These are phyloP conservation scores for Coregonus sp. DNA, from an alignment of 2,797 vertebrate genomes.

Conservation along the genomic window DNA sequence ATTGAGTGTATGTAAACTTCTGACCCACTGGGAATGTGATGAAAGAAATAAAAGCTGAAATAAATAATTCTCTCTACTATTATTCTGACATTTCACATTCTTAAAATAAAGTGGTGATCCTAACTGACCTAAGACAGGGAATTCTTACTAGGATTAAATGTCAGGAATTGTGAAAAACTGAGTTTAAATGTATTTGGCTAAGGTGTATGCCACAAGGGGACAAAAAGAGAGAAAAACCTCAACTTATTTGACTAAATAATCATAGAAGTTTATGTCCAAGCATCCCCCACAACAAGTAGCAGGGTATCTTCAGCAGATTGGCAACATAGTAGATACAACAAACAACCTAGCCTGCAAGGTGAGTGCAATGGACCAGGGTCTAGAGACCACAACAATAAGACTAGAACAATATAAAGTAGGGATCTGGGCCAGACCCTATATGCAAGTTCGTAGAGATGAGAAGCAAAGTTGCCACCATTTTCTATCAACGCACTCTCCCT, in stretches of 20 bases:
- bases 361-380: background rate
- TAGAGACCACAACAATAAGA: background rate
- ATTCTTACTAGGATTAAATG: no score
- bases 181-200: no score
- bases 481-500: slow-evolving; percentile 4
- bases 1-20: no score
- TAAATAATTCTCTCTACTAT: no score
- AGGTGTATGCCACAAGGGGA: background rate
- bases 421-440: background rate
- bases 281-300: background rate
- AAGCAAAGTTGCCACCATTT: background rate
- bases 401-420: background rate
- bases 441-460: background rate
- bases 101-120: no score
- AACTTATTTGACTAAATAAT: background rate
- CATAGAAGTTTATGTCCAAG: background rate
- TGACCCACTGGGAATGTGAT: no score
- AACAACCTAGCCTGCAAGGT: background rate
- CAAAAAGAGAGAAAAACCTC: background rate
- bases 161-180: no score
- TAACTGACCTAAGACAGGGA: no score
- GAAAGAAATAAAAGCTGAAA: no score
- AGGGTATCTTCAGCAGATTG: background rate
- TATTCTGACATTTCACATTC: no score
- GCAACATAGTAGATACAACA: background rate